These are phyloP conservation scores for Proctacanthus coquilletti DNA, from an alignment of 1,140 invertebrate species.

Conservation along the genomic window DNA sequence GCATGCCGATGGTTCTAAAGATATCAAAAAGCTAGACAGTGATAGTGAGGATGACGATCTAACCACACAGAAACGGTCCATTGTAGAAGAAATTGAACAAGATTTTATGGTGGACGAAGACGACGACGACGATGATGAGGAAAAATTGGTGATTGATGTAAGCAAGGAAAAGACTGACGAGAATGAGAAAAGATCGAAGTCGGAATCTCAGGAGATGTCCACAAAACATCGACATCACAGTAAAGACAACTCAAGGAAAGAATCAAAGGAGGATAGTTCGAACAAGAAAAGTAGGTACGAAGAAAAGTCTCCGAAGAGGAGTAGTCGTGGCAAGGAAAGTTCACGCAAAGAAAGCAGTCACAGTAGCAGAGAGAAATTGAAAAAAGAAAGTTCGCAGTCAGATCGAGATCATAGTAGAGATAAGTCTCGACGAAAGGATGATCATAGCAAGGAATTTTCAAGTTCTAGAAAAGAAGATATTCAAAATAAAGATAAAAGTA, in stretches of 20 bases:
- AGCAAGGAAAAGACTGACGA: background rate
- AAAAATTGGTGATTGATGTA: constrained; percentile 3
- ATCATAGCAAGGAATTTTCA: too few species aligned
- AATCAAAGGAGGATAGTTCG: too few species aligned
- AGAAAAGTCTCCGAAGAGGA: too few species aligned
- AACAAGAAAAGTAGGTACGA: too few species aligned
- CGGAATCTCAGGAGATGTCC: background rate
- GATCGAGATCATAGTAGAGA: background rate
- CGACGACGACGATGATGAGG: constrained; percentile 14
- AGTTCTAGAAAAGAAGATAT: too few species aligned
- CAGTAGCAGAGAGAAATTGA: constrained; percentile 8
- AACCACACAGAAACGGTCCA: constrained; percentile 21
- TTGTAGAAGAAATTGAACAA: constrained; percentile 21
- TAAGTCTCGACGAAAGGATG: too few species aligned
- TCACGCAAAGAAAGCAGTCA: constrained; percentile 3
- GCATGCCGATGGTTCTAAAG: constrained; percentile 8
- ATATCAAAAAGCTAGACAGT: constrained; percentile 15
- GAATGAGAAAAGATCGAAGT: constrained; percentile 2
- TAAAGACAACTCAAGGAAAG: too few species aligned
- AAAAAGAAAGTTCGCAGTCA: constrained; percentile 2
- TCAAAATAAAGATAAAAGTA: too few species aligned
- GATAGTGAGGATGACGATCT: constrained; percentile 27
- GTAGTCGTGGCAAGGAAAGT: constrained; percentile 3
- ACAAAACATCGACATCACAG: constrained; percentile 4
- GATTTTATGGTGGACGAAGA: too few species aligned